Percentiles rank a stretch among this genome's conserved stretches.
These are phyloP conservation scores for Listronotus bonariensis DNA, from an alignment of 1,140 invertebrate species.

Conservation along the genomic window DNA sequence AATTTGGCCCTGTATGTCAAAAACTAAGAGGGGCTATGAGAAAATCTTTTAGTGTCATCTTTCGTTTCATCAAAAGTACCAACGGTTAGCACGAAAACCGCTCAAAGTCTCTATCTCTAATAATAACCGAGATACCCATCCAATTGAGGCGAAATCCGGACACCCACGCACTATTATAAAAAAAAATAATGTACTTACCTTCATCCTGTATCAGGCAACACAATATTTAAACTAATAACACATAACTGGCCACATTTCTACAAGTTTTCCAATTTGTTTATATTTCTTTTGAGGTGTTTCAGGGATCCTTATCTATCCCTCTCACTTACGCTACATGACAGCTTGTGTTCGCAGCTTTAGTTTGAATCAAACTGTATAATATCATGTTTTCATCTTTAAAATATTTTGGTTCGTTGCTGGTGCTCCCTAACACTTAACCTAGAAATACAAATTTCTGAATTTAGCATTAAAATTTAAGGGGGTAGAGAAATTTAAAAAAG, in stretches of 20 bases:
- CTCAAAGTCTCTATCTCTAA: too few relatives aligned
- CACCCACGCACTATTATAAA: too few relatives aligned
- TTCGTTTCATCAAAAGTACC: too few relatives aligned
- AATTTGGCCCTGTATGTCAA: too few relatives aligned
- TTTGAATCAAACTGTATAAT: slow-evolving; percentile 45
- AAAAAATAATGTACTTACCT: slow-evolving; percentile 58
- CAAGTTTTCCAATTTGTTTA: slow-evolving; percentile 56
- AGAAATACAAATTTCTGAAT: neutral
- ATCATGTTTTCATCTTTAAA: slow-evolving; percentile 57
- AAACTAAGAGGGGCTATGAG: too few relatives aligned
- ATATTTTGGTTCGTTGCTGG: slow-evolving; percentile 58
- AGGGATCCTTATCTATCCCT: slow-evolving; percentile 47
- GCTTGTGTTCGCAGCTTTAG: slow-evolving; percentile 58
- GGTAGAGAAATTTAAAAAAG: too few relatives aligned
- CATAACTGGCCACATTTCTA: slow-evolving; percentile 63
- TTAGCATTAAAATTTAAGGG: too few relatives aligned
- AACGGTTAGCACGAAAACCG: too few relatives aligned
- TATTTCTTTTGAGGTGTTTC: slow-evolving; percentile 48
- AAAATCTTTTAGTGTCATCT: too few relatives aligned
- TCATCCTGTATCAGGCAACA: slow-evolving; percentile 64
- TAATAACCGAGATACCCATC: too few relatives aligned
- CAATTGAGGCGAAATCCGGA: too few relatives aligned
- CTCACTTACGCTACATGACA: slow-evolving; percentile 57
- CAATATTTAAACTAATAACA: slow-evolving; percentile 65
- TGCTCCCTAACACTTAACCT: slow-evolving; percentile 58